A percentile compares a stretch with the other conserved stretches of the same genome.
These are phyloP conservation scores for Parascotia fuliginaria DNA, from an alignment of 2,888 invertebrate genomes.

Conservation along the genomic window DNA sequence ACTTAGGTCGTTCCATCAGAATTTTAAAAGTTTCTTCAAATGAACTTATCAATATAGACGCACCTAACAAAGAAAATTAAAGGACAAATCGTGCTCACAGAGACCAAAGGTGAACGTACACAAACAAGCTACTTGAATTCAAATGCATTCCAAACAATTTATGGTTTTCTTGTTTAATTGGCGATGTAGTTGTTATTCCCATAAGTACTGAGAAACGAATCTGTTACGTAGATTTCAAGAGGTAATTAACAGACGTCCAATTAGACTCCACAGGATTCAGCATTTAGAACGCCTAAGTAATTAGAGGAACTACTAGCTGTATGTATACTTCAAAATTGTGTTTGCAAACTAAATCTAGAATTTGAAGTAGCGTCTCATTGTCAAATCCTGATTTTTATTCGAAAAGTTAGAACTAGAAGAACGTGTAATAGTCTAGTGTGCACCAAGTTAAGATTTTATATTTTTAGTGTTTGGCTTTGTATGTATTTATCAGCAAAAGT, in stretches of 20 bases:
- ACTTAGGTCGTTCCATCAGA: not conserved
- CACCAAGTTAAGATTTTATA: too few relatives aligned
- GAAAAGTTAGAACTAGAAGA: too few relatives aligned
- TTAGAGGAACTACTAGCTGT: slow-evolving; percentile 24
- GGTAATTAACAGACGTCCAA: slow-evolving; percentile 45
- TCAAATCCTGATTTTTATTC: not conserved
- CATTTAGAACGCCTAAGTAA: slow-evolving; percentile 35
- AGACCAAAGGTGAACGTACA: slow-evolving; percentile 26
- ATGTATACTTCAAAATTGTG: slow-evolving; percentile 32
- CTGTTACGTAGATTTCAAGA: slow-evolving; percentile 44
- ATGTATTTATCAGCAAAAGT: too few relatives aligned
- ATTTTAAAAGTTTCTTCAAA: not conserved
- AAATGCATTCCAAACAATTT: slow-evolving; percentile 32
- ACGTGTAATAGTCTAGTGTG: too few relatives aligned
- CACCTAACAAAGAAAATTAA: slow-evolving; percentile 4
- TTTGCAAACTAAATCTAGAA: slow-evolving; percentile 13
- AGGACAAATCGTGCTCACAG: slow-evolving; percentile 14
- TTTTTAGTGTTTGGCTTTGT: too few relatives aligned
- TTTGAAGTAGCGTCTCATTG: too few relatives aligned
- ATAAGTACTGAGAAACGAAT: slow-evolving; percentile 38
- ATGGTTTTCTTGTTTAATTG: slow-evolving; percentile 37
- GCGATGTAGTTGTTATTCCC: slow-evolving; percentile 40
- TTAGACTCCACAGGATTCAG: slow-evolving; percentile 36
- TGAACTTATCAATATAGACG: not conserved
- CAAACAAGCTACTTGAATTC: slow-evolving; percentile 14